Base-by-base conservation (phyloP, 2,888 invertebrate genomes). In the Netelia inedita region DNA sequence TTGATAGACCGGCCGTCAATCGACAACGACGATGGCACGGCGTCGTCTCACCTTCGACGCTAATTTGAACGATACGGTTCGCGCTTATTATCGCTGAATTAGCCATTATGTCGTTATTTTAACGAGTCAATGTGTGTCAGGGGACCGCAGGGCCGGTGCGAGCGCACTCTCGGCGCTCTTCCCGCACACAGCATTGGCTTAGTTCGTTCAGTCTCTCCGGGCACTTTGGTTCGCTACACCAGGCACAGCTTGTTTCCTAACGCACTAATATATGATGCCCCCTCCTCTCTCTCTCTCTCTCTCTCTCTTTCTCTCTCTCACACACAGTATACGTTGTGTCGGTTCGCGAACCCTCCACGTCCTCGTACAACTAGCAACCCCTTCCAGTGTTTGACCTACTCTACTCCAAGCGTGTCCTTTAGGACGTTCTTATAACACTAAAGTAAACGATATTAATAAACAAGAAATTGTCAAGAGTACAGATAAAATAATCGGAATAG, bases 41-140 rank as follows among this genome's bases (percentile, higher is more conserved):
- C 74, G 88, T 88, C 89, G 90, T 92, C 93, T 93, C 93, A 94
- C 93, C 93, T 94, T 94, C 93, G 92, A 92, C 91, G 91, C 89
- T 94, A 94, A 94, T 94, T 94, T 90, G 92, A 91, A 90, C 92
- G 91, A 92, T 92, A 92, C 90, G 90, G 89, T 92, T 92, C 90
- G 91, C 92, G 91, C 91, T 93, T 92, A 93, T 93, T 93, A 93
- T 93, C 93, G 90, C 90, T 93, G 92, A 93, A 93, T 93, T 94
- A 93, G 92, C 93, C 89, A 94, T 94, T 94, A 94, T 92, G 93
- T 94, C 91, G 92, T 93, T 94, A 93, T 93, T 93, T 93, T 93
- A 94, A 94, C 93, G 91, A 94, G 93, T 93, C 91, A 92, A 94
- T 94, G 93, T 93, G 91, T 93, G 93, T 93, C 93, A 94, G 93